These are phyloP conservation scores for Suillia variegata DNA, from an alignment of 2,888 invertebrate species.

Conservation along the genomic window DNA sequence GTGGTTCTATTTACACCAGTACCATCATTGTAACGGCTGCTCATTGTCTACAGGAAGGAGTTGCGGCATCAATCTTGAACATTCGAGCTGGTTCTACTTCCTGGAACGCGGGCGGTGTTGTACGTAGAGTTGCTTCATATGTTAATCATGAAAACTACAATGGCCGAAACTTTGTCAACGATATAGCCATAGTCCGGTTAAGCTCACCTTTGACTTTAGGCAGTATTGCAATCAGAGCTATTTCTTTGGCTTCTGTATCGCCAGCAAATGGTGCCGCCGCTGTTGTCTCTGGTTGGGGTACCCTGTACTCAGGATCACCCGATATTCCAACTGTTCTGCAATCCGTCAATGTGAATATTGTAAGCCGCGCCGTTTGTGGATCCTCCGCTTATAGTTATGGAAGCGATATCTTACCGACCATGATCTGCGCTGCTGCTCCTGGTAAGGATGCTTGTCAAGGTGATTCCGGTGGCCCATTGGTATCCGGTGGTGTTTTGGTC, in stretches of 20 bases:
- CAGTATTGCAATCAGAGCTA: constrained; percentile 52
- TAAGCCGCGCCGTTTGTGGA: constrained; percentile 57
- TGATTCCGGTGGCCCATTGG: constrained; percentile 41
- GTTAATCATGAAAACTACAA: constrained; percentile 57
- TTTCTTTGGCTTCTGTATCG: constrained; percentile 53
- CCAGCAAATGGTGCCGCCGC: constrained; percentile 35
- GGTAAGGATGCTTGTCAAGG: constrained; percentile 36
- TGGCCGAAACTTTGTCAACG: constrained; percentile 62
- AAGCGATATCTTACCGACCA: constrained; percentile 21
- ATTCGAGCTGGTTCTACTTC: constrained; percentile 66
- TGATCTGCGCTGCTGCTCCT: constrained; percentile 36
- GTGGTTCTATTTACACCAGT: constrained; percentile 63
- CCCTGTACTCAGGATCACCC: constrained; percentile 36
- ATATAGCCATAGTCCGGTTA: constrained; percentile 66
- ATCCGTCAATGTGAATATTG: constrained; percentile 58
- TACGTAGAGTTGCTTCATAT: constrained; percentile 31
- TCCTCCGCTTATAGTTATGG: constrained; percentile 52
- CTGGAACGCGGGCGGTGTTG: constrained; percentile 45
- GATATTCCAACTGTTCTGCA: constrained; percentile 57
- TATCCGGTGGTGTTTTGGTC: constrained; percentile 19
- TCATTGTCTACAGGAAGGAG: constrained; percentile 62
- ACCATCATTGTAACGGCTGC: constrained; percentile 65
- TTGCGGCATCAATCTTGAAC: constrained; percentile 33
- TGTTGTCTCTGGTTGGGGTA: constrained; percentile 45
- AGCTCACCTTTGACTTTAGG: constrained; percentile 59